phyloP scores from a whole-genome alignment of 2,888 invertebrate species.

The Unio pictorum region DNA sequence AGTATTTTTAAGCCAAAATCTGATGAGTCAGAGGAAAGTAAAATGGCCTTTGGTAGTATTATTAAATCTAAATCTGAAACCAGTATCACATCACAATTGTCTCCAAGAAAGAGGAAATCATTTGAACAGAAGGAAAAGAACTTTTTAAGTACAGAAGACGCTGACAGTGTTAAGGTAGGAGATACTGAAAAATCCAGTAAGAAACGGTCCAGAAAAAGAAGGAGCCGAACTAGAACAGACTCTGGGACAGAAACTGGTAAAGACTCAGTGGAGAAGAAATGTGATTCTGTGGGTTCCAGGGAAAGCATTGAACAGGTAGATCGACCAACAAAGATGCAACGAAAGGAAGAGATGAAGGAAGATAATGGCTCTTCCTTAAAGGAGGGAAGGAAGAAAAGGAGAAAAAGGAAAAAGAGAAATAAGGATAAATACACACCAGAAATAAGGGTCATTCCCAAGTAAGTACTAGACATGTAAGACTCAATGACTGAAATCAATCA shows the following conservation, averaged over 20 bases:
- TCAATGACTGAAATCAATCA: too few relatives aligned
- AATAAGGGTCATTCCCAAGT: constrained; percentile 61
- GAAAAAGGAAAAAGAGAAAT: constrained; percentile 41
- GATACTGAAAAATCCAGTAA: constrained; percentile 15
- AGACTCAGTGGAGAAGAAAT: not conserved
- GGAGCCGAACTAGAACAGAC: constrained; percentile 22
- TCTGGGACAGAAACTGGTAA: constrained; percentile 7
- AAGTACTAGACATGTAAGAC: constrained; percentile 21
- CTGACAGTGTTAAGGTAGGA: constrained; percentile 7
- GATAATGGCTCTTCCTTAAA: constrained; percentile 2
- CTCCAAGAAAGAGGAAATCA: constrained; percentile 2
- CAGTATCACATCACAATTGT: constrained; percentile 4
- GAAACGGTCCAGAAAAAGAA: constrained; percentile 36
- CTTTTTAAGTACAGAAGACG: constrained; percentile 3
- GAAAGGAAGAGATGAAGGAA: constrained; percentile 18
- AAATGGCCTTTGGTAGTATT: constrained; percentile 1
- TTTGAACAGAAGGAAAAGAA: constrained; percentile 8
- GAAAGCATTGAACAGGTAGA: constrained; percentile 1
- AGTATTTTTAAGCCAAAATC: constrained; percentile 1
- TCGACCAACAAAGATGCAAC: constrained; percentile 1
- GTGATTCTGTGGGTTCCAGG: not conserved
- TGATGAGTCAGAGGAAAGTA: constrained; percentile 1
- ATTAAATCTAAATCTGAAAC: constrained; percentile 2
- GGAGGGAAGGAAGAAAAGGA: constrained; percentile 29
- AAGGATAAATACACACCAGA: constrained; percentile 48